A percentile compares a stretch with the other conserved stretches of the same genome.
Conservation (phyloP, 2,797 vertebrate species). For the Martes flavigula region DNA sequence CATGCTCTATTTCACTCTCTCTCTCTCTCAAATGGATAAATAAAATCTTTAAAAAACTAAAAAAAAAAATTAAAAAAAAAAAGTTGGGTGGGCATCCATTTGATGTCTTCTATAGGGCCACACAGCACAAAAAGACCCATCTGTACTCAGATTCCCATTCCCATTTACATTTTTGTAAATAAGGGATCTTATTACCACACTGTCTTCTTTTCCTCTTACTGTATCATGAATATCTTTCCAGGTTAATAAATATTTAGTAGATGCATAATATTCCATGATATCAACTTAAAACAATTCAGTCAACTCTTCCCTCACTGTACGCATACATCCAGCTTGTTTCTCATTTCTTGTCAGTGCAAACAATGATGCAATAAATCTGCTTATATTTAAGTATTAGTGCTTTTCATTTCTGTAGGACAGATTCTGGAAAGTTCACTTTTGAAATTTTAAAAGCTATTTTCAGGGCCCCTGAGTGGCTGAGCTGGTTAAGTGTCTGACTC, state of each 20-base stretch:
- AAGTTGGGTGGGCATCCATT: neutral
- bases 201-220: neutral
- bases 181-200: neutral
- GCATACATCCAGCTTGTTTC: neutral
- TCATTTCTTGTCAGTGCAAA: neutral
- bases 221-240: neutral
- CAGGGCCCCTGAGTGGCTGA: neutral
- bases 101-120: neutral
- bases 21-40: too few species aligned
- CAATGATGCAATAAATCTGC: neutral
- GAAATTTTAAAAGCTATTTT: neutral
- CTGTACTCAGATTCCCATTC: too few species aligned
- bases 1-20: too few species aligned
- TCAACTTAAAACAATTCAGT: neutral
- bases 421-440: neutral
- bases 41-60: too few species aligned
- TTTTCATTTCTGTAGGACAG: neutral
- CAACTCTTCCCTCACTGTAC: neutral
- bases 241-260: neutral
- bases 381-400: neutral
- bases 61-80: neutral
- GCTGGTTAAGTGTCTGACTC: neutral
- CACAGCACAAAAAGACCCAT: neutral
- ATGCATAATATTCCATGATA: neutral
- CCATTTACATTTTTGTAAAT: neutral